Conservation (phyloP, 1,140 invertebrate genomes). For the Hylaeus volcanicus region DNA sequence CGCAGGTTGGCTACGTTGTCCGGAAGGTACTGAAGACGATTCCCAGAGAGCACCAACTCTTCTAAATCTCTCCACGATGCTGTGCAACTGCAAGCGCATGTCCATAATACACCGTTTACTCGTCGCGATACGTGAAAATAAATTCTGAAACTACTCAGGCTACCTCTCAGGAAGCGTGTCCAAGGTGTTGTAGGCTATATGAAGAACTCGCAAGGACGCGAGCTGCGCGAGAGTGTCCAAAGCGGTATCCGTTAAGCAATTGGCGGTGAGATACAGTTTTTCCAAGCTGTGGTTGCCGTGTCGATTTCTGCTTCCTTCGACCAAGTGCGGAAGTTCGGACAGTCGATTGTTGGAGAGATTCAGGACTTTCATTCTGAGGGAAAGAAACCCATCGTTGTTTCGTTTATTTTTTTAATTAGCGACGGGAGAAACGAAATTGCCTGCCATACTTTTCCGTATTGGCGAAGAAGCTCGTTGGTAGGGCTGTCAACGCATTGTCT, state of each 20-base stretch:
- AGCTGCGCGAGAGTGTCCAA: conserved; percentile 86
- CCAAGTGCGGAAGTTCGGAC: conserved; percentile 84
- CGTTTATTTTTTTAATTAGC: neutral
- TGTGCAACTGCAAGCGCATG: conserved; percentile 81
- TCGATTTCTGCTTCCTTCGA: conserved; percentile 76
- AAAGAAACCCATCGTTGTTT: neutral
- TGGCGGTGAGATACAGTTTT: conserved; percentile 88
- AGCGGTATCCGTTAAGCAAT: conserved; percentile 88
- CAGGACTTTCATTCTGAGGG: conserved; percentile 84
- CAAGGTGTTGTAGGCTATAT: conserved; percentile 90
- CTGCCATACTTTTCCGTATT: conserved; percentile 82
- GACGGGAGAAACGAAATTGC: neutral
- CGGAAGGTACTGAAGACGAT: conserved; percentile 88
- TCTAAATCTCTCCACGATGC: conserved; percentile 89
- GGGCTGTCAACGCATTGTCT: conserved; percentile 86
- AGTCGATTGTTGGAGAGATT: conserved; percentile 90
- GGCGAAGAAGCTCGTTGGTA: conserved; percentile 89
- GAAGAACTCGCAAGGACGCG: conserved; percentile 85
- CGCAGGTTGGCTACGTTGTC: conserved; percentile 87
- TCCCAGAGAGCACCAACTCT: conserved; percentile 91
- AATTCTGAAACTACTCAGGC: no score
- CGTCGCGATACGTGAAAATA: no score
- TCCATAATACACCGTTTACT: no score
- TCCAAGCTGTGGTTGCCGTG: conserved; percentile 82
- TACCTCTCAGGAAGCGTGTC: conserved; percentile 86